Conservation (phyloP, 1,140 invertebrate genomes). For the Helicoverpa armigera region DNA sequence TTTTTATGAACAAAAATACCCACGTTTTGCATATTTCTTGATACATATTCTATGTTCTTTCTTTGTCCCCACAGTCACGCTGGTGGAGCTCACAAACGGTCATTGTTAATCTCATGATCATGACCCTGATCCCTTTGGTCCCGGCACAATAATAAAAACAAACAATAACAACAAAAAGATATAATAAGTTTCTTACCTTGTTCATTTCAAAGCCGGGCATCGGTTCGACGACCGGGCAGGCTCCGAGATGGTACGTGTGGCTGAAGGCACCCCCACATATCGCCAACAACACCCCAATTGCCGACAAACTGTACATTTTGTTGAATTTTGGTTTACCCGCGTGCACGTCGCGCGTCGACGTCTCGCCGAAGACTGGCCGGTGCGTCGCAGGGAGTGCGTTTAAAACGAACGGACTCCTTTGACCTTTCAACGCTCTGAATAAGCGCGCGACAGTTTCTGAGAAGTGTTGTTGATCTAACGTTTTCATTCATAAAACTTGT, state of each 20-base stretch:
- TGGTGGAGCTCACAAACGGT: neutral
- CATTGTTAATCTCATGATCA: slow-evolving; percentile 1
- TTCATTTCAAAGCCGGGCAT: slow-evolving; percentile 91
- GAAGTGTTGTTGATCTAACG: slow-evolving; percentile 40
- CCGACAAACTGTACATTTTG: slow-evolving; percentile 64
- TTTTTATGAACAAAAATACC: neutral
- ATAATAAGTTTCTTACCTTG: slow-evolving; percentile 86
- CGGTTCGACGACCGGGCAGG: slow-evolving; percentile 91
- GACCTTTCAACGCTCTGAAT: slow-evolving; percentile 36
- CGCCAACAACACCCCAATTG: slow-evolving; percentile 66
- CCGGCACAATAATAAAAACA: neutral
- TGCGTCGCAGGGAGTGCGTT: slow-evolving; percentile 8
- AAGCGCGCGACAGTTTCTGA: neutral
- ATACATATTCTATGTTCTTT: neutral
- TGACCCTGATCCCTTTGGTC: slow-evolving; percentile 1
- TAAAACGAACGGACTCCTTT: slow-evolving; percentile 34
- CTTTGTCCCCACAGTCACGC: slow-evolving; percentile 1
- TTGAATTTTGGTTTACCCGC: neutral
- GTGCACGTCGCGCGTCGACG: slow-evolving; percentile 15
- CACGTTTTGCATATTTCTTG: neutral
- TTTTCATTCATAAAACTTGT: slow-evolving; percentile 42
- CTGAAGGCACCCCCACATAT: slow-evolving; percentile 66
- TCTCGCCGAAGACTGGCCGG: slow-evolving; percentile 20
- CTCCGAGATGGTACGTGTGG: slow-evolving; percentile 91
- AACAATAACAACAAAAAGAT: neutral